Base-by-base conservation (phyloP, 1,140 invertebrate species). In the Euborellia annulipes region DNA sequence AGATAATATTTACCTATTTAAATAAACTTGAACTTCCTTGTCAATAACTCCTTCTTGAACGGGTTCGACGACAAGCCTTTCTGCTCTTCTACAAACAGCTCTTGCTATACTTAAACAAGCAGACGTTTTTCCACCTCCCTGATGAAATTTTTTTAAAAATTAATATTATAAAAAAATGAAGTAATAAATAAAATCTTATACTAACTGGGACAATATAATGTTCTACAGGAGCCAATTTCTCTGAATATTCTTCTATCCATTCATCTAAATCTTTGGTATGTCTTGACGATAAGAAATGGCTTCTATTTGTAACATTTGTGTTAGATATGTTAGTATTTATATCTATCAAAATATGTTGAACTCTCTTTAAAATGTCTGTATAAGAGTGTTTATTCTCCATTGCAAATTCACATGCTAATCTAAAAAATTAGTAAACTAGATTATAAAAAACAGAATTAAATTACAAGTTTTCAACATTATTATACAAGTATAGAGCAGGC, bases 271-370 rank as follows among this genome's bases (percentile, higher is more conserved):
- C 76, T 56, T 69, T 69, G 11, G 75, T 71, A 58, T 80, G 58
- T 8, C 58, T 38, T 0, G 50, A 62, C 50, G 62, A 62, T 52
- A 72, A 67, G 11, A 27, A 27, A 6, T 27, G 23, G 4, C 4
- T 27, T n/a, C 56, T 54, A 7, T 72, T 68, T 59, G 65, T 67
- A 51, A 69, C 62, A 9, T 58, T 59, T 40, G 65, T 62, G 43
- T 59, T 67, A 0, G 79, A 79, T 48, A 86, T 72, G 39, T 70
- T 67, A 20, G 81, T 73, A 49, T 68, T 73, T 19, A 85, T 64
- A 64, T 87, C 82, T 59, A 85, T 81, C 8, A 86, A 60, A 46
- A 82, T 73, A 59, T 80, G 85, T 61, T 87, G 84, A 42, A 86
- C 74, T 61, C 80, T 64, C 50, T 72, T 72, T 19, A 81, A 59